Base-by-base conservation (phyloP, 2,888 invertebrate species). In the Sturmia bella region DNA sequence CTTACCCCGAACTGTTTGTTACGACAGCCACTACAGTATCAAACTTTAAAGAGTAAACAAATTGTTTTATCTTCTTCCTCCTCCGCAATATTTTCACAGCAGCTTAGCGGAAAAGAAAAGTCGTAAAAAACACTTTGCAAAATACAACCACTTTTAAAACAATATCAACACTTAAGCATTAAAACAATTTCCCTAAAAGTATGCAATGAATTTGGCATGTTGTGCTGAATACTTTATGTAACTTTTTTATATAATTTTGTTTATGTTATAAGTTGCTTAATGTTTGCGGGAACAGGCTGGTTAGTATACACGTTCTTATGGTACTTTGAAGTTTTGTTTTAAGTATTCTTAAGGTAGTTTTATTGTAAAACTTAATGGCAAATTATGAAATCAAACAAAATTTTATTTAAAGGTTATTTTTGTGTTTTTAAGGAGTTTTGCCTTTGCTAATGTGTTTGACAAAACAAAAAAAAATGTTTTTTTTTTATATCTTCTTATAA, bases 31-130 rank as follows among this genome's bases (percentile, higher is more conserved):
- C 32, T 1, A 32, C 32, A 32, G 37, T 17, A 17, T 11, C 2
- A 27, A 43, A 45, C 41, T 43, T 21, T 12, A 48, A 48, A 13
- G 68, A n/a, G 5, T 39, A 43, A 50, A 21, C 64, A 66, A 68
- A 79, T 79, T 43, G 75, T 59, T 75, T 70, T 27, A 57, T 52
- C 50, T 64, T 64, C 70, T 75, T 52, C n/a, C n/a, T 9, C 69
- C 24, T 70, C 21, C 52, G 45, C 54, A 70, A 69, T 57, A 43
- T 63, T 41, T 57, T 59, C 52, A 70, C 32, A 63, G 11, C 48
- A 32, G 39, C 32, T 48, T 63, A 37, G 54, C 13, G 15, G 32
- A 52, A 27, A n/a, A 15, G 19, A 3, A 1, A 19, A 27, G 43
- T 7, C 19, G 11, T 15, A 32, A 27, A 50, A 43, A 48, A 50